Percentiles rank a stretch among this genome's conserved stretches.
These are phyloP conservation scores for Ailurus styani DNA, from an alignment of 2,113 vertebrate species.

Conservation along the genomic window DNA sequence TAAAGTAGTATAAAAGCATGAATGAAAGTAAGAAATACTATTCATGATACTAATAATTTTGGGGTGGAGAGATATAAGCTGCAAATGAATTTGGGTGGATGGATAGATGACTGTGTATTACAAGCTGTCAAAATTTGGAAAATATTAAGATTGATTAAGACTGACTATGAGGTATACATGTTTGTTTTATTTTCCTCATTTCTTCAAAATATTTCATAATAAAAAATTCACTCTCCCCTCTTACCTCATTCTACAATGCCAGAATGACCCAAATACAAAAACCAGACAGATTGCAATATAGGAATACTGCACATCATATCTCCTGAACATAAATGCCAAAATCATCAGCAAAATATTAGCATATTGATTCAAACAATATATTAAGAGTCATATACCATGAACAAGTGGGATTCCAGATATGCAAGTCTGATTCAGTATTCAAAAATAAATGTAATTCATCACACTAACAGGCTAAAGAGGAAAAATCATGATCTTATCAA, in stretches of 20 bases:
- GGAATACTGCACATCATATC: not conserved
- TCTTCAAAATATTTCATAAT: not conserved
- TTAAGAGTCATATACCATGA: not conserved
- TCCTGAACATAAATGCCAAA: not conserved
- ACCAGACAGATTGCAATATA: not conserved
- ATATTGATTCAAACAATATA: not conserved
- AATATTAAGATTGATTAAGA: not conserved
- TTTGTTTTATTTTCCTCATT: not conserved
- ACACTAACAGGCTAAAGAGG: not conserved
- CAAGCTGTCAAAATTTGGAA: not conserved
- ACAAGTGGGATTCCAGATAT: not conserved
- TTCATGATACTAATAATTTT: not conserved
- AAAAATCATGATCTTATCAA: not conserved
- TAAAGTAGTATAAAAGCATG: not conserved
- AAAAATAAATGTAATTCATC: not conserved
- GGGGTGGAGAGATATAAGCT: not conserved
- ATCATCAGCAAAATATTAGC: not conserved
- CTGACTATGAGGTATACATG: not conserved
- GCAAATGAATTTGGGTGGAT: not conserved
- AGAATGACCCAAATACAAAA: not conserved
- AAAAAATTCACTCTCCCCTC: not conserved
- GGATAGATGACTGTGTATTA: not conserved
- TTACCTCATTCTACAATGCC: not conserved
- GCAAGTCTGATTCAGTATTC: not conserved
- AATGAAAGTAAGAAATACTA: not conserved